These are phyloP conservation scores for Drosophila ochracea DNA, from an alignment of 2,888 invertebrate species.

Conservation along the genomic window DNA sequence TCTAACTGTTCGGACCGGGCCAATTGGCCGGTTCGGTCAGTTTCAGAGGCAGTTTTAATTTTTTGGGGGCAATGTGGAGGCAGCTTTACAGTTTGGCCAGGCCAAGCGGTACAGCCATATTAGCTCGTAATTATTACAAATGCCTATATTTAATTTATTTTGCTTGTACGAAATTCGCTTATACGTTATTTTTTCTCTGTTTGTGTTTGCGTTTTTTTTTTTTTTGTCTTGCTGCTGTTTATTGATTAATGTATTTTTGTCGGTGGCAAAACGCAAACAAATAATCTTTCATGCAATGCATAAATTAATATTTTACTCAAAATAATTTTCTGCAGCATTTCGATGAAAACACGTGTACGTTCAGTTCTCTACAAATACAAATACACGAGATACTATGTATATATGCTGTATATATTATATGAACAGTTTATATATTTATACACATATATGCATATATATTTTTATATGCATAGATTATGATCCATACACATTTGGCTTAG, in stretches of 20 bases:
- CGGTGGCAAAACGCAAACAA: slow-evolving; percentile 55
- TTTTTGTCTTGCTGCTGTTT: slow-evolving; percentile 37
- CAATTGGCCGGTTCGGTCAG: slow-evolving; percentile 48
- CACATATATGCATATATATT: not conserved
- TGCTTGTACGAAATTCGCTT: slow-evolving; percentile 35
- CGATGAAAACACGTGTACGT: slow-evolving; percentile 27
- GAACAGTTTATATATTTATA: not conserved
- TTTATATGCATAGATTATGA: slow-evolving; percentile 3
- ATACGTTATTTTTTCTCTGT: slow-evolving; percentile 16
- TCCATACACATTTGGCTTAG: slow-evolving; percentile 21
- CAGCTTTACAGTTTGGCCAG: slow-evolving; percentile 12
- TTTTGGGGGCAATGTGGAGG: slow-evolving; percentile 22
- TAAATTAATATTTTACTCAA: slow-evolving; percentile 60
- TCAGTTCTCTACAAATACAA: not conserved
- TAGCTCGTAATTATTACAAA: slow-evolving; percentile 66
- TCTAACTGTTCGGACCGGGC: slow-evolving; percentile 15
- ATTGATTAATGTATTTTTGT: slow-evolving; percentile 62
- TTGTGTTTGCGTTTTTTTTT: slow-evolving; percentile 8
- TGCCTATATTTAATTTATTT: slow-evolving; percentile 65
- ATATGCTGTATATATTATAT: not conserved
- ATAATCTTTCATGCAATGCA: slow-evolving; percentile 51
- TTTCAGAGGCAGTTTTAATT: slow-evolving; percentile 15
- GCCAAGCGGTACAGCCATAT: slow-evolving; percentile 28
- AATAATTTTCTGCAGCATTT: slow-evolving; percentile 35
- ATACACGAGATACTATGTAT: not conserved